phyloP scores from a whole-genome alignment of 2,797 vertebrate species.

The Enteromius afrohamiltoni region DNA sequence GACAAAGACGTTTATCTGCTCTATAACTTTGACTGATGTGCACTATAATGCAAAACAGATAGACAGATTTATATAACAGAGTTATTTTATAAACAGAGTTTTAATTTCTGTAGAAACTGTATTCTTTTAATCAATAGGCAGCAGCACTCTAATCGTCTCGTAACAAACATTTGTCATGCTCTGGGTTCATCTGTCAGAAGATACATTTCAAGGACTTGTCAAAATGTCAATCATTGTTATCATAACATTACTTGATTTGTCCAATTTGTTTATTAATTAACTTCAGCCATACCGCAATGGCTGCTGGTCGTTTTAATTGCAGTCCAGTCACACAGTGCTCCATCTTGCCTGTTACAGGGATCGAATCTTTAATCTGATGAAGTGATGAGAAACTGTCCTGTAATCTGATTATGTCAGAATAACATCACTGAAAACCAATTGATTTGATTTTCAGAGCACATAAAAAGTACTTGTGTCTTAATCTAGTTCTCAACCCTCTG shows the following conservation, averaged over 20 bases:
- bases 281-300: background rate
- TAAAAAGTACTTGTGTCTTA: background rate
- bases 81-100: too few relatives aligned
- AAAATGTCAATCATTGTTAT: slow-evolving; percentile 30
- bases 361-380: background rate
- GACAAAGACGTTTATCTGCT: too few relatives aligned
- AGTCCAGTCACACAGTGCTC: background rate
- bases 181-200: background rate
- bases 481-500: background rate
- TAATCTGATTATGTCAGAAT: background rate
- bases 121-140: background rate
- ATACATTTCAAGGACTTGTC: slow-evolving; percentile 27
- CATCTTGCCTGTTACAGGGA: background rate
- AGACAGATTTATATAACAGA: too few relatives aligned
- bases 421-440: background rate
- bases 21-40: too few relatives aligned
- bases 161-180: slow-evolving; percentile 9
- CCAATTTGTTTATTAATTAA: slow-evolving; percentile 11
- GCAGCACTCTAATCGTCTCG: background rate
- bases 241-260: slow-evolving; percentile 14
- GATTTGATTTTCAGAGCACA: background rate
- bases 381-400: background rate
- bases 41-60: too few relatives aligned
- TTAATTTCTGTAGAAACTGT: too few relatives aligned
- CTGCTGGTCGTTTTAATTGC: background rate